A percentile compares a stretch with the other conserved stretches of the same genome.
Evolutionary conservation across 2,888 invertebrate species (phyloP).

Genomic region (Aleiodes leptofemur): DNA sequence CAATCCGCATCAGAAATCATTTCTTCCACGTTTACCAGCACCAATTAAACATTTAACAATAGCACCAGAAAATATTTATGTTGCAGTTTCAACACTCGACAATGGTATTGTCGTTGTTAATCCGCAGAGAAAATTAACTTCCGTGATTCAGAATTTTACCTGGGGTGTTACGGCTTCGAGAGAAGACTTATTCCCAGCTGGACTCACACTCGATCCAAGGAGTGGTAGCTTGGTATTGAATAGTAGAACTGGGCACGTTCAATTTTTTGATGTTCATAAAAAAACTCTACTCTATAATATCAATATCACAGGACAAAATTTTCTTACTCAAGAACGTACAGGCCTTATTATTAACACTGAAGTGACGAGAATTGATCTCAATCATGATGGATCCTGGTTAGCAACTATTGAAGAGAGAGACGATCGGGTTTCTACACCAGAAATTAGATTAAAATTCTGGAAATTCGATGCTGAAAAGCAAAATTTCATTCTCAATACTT

Average conservation of each 20-base stretch:
- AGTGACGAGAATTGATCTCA: constrained; percentile 82
- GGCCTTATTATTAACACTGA: constrained; percentile 80
- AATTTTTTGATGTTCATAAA: constrained; percentile 83
- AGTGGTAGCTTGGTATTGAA: constrained; percentile 83
- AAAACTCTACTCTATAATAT: constrained; percentile 83
- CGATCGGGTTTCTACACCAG: constrained; percentile 78
- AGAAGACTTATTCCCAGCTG: constrained; percentile 78
- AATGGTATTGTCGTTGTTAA: constrained; percentile 81
- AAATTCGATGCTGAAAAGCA: constrained; percentile 78
- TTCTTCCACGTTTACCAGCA: constrained; percentile 84
- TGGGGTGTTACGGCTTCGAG: constrained; percentile 76
- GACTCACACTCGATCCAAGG: constrained; percentile 80
- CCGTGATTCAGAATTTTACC: constrained; percentile 83
- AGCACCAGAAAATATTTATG: constrained; percentile 80
- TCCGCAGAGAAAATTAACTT: constrained; percentile 77
- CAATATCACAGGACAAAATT: constrained; percentile 85
- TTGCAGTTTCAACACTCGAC: constrained; percentile 83
- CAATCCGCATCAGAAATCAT: constrained; percentile 77
- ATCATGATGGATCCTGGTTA: constrained; percentile 83
- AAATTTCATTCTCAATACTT: constrained; percentile 83
- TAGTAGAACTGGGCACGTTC: constrained; percentile 84
- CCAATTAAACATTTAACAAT: constrained; percentile 81
- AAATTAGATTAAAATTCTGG: constrained; percentile 88
- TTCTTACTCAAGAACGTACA: constrained; percentile 80
- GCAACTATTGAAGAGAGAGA: constrained; percentile 82